Base-by-base conservation (phyloP, 1,140 invertebrate species). In the Diorhabda sublineata region DNA sequence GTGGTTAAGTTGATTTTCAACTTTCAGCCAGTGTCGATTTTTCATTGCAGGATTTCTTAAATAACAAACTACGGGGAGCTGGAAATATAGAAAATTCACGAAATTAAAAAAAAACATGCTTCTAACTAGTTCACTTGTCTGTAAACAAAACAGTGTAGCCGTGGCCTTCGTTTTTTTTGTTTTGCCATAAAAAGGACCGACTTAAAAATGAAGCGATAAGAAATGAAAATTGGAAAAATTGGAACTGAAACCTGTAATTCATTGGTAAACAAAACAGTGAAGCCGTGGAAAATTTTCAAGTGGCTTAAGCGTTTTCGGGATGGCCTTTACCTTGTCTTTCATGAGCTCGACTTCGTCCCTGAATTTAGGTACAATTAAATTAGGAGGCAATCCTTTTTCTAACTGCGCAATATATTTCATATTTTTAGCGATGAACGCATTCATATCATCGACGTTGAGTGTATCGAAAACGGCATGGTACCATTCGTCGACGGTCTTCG, bases 1-100 rank as follows among this genome's bases (percentile, higher is more conserved):
- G 42, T 87, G 86, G 69, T 87, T 86, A 0, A 96, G 79, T 41
- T 93, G 81, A 4, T 87, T 85, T 67, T 94, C 92, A 11, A 97
- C 91, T 75, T 88, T 87, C 2, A 89, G 82, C 94, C 93, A 96
- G 79, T 96, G 94, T 2, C 94, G 87, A 45, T 86, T 82, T 69
- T 88, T 87, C 45, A 94, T 77, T 11, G 87, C 86, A 6, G 90
- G 90, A 81, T 93, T 94, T 62, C 90, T 87, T 11, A 95, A 78
- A 66, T 89, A 91, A 5, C 86, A 84, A 66, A 94, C 89, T 41
- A 91, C 85, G 3, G 91, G 89, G 58, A 95, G 78, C 87, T 91
- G 76, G 43, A 26, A 26, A 26, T 26, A 26, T 26, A 26, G 0
- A 26, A 26, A 26, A 26, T 26, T 26, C 26, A 26, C 26, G 26